Base-by-base conservation (phyloP, 2,113 vertebrate species). In the Ovis canadensis region DNA sequence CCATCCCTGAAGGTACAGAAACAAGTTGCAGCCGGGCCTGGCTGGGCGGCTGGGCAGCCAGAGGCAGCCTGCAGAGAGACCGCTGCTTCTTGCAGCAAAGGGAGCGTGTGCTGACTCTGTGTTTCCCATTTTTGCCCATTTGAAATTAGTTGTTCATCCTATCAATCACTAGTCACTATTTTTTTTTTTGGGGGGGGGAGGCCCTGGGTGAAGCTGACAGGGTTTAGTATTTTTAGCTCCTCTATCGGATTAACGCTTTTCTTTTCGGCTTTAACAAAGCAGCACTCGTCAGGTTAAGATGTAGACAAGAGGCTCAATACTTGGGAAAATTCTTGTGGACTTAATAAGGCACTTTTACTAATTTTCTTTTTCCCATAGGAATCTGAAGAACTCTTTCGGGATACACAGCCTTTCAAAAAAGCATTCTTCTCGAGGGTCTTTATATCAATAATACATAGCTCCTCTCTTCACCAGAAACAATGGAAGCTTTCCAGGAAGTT, bases 221-320 rank as follows among this genome's bases (percentile, higher is more conserved):
- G 88, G 50, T 78, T 96, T 83, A 88, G 85, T 93, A 93, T 95
- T 97, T 98, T 97, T 95, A 98, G 90, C 60, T 96, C 64, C 94
- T 97, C 62, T 95, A 62, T 91, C 4, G 50, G 93, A 97, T 98
- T 96, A 92, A n/a, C 0, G 77, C 48, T 89, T 97, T 97, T 74
- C 88, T 93, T 97, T 97, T 92, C 60, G 95, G 67, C 74, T 74
- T 52, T 80, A 96, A 83, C 74, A 95, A 88, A 83, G 15, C 71
- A 60, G 19, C 86, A 60, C 62, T 67, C 92, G 57, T 97, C 83
- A 87, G 78, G 36, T 96, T 97, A 96, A 94, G 94, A 96, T 43
- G 45, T 57, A 98, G 82, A 98, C 92, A 98, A 98, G 98, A 95
- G 55, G 82, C 85, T 96, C 91, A 57, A 57, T 88, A 97, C 36